phyloP scores from a whole-genome alignment of 2,888 invertebrate species.

The Keiferia lycopersicella region DNA sequence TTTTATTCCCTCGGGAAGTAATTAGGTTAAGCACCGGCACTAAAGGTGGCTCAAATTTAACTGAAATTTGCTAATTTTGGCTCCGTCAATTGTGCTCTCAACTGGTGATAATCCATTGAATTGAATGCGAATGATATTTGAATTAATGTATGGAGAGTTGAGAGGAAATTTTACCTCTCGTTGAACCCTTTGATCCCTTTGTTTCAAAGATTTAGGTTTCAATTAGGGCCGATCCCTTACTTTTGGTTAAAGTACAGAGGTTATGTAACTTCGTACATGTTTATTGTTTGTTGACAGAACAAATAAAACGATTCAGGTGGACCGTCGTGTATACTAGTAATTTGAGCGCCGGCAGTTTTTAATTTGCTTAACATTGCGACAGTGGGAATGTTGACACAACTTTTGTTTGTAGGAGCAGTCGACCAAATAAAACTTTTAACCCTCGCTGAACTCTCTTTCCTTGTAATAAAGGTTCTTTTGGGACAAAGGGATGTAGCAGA shows the following conservation, averaged over 20 bases:
- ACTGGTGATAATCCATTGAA: constrained; percentile 16
- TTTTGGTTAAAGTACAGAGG: neutral
- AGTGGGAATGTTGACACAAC: constrained; percentile 1
- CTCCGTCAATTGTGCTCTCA: constrained; percentile 4
- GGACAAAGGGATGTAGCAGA: neutral
- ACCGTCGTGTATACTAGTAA: neutral
- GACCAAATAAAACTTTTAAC: neutral
- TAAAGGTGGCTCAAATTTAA: constrained; percentile 20
- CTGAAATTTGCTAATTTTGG: constrained; percentile 18
- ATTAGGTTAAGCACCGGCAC: constrained; percentile 23
- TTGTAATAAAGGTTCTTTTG: neutral
- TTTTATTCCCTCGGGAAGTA: constrained; percentile 16
- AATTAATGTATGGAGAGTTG: neutral
- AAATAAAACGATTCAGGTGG: neutral
- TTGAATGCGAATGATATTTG: constrained; percentile 5
- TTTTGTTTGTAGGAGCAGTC: constrained; percentile 13
- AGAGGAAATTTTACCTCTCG: neutral
- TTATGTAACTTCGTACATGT: neutral
- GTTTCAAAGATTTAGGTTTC: neutral
- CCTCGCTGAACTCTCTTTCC: neutral
- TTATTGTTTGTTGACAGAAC: neutral
- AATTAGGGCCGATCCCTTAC: neutral
- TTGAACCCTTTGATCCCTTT: constrained; percentile 21
- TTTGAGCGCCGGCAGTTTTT: constrained; percentile 9
- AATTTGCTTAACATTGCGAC: constrained; percentile 16